Evolutionary conservation across 1,140 invertebrate genomes (phyloP).

Genomic region (Listronotus oregonensis): DNA sequence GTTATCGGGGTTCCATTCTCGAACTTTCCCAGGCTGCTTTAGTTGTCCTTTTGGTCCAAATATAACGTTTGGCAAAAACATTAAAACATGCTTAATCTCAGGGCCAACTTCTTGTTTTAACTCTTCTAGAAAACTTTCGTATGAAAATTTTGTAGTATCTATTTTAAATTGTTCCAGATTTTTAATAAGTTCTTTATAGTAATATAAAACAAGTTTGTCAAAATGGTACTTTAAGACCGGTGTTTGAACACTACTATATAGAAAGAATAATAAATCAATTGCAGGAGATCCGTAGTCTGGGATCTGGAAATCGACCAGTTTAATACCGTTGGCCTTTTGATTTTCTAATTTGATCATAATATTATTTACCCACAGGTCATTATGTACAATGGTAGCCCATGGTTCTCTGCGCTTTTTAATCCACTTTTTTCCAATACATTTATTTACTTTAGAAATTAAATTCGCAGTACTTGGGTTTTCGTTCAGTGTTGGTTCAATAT

Average conservation of each 20-base stretch:
- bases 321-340: constrained; percentile 54
- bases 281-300: constrained; percentile 58
- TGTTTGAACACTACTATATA: constrained; percentile 59
- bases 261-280: constrained; percentile 63
- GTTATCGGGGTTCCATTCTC: not conserved
- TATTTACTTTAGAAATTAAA: not conserved
- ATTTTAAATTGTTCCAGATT: constrained; percentile 43
- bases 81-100: constrained; percentile 11
- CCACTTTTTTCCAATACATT: not conserved
- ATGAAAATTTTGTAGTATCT: constrained; percentile 35
- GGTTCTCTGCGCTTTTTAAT: constrained; percentile 41
- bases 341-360: constrained; percentile 58
- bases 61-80: constrained; percentile 23
- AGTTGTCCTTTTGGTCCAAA: constrained; percentile 12
- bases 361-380: constrained; percentile 68
- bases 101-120: constrained; percentile 16
- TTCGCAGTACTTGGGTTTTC: not conserved
- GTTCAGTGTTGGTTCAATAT: too few relatives aligned
- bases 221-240: constrained; percentile 53
- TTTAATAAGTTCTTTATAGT: constrained; percentile 58
- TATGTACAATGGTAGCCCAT: constrained; percentile 60
- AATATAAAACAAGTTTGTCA: constrained; percentile 58
- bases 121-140: constrained; percentile 38
- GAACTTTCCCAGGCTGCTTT: not conserved
- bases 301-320: constrained; percentile 68